A percentile compares a stretch with the other conserved stretches of the same genome.
Evolutionary conservation across 2,797 vertebrate species (phyloP).

Genomic region (Fistularia tabacaria): DNA sequence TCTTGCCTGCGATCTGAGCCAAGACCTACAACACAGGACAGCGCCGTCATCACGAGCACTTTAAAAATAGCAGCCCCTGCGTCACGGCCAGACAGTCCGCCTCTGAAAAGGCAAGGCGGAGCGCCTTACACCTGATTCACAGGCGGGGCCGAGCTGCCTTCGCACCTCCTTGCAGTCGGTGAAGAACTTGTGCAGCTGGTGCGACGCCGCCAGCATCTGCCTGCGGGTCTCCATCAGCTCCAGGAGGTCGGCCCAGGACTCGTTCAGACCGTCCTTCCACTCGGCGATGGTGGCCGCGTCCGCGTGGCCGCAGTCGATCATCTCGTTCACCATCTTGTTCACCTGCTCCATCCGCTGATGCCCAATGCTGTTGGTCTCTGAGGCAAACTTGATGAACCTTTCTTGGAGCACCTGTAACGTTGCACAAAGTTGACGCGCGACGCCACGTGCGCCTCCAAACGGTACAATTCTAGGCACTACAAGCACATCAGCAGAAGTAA

Average conservation of each 20-base stretch:
- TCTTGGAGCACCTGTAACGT: conserved; percentile 82
- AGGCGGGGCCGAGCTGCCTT: conserved; percentile 4
- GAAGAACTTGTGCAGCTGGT: conserved; percentile 91
- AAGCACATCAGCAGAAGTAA: neutral
- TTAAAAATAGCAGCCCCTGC: conserved; percentile 53
- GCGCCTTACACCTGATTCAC: conserved; percentile 7
- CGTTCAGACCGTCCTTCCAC: conserved; percentile 93
- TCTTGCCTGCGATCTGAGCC: conserved; percentile 88
- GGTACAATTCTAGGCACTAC: too few species aligned
- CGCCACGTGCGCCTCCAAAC: too few species aligned
- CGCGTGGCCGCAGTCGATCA: conserved; percentile 86
- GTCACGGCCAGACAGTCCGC: conserved; percentile 37
- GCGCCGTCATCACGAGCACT: conserved; percentile 34
- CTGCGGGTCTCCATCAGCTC: conserved; percentile 92
- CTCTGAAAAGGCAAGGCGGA: conserved; percentile 6
- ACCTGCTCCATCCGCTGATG: conserved; percentile 86
- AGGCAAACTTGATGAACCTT: conserved; percentile 88
- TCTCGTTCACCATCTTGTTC: conserved; percentile 86
- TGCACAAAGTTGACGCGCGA: neutral
- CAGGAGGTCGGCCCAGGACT: conserved; percentile 92
- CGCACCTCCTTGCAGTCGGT: conserved; percentile 83
- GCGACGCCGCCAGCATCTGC: conserved; percentile 88
- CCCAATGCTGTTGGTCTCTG: conserved; percentile 85
- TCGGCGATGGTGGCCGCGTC: conserved; percentile 90
- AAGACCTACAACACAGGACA: conserved; percentile 73